Evolutionary conservation across 2,113 vertebrate species (phyloP), one percentile per base, ranked within the genome.

Genomic region (Sebastes schlegelii): DNA sequence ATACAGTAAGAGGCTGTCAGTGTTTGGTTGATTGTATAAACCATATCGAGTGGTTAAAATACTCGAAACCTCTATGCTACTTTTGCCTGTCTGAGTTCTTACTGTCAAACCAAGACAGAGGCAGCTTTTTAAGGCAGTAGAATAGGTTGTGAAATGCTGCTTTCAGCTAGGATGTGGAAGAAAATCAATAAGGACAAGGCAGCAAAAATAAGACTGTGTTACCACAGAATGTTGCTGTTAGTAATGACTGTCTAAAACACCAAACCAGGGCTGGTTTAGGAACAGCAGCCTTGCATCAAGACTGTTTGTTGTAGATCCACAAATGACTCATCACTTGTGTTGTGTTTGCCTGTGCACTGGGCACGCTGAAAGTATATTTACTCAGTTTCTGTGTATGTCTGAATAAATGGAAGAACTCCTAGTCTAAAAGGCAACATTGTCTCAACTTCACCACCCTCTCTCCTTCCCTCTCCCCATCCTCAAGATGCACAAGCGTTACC

Each of bases 121-220:
- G 79, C 80, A 77, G 76, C 42, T 57, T 81, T 82, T 88, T 79
- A 89, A 93, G 83, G 91, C 63, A 80, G 73, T 65, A 74, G 61
- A 21, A 64, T 68, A 55, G 10, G 26, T 54, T 14, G 10, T 2
- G 52, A 65, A 68, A 34, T 62, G 21, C 34, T 69, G 72, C 58
- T 26, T 63, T 63, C 71, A 84, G 62, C 34, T 60, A 14, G 40
- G 71, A 70, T 58, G 14, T 55, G 6, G n/a, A 46, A 64, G 49
- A 76, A 74, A 77, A 62, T 58, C 46, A 82, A 66, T 62, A 26
- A 26, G 14, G 8, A 40, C 12, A 10, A 26, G 34, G 57, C 61
- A 43, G 43, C 40, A 66, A 62, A 63, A 17, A 40, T 16, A 16
- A 19, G n/a, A 46, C 23, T 13, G 12, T 23, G 23, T 49, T 52